phyloP scores from a whole-genome alignment of 2,888 invertebrate species.

The Tuberolachnus salignus region DNA sequence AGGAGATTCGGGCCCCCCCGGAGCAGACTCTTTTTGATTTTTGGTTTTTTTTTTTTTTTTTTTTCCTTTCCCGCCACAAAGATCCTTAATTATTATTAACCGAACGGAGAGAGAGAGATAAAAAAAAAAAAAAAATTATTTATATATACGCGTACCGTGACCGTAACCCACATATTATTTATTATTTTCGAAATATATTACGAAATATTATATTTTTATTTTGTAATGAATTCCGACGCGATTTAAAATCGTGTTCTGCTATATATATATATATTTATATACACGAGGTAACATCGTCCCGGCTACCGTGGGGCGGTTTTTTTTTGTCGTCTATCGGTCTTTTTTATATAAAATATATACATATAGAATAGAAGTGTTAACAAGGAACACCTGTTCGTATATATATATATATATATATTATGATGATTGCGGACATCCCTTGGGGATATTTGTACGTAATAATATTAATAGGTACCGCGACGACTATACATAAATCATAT shows the following conservation, averaged over 20 bases:
- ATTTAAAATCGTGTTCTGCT: slow-evolving; percentile 39
- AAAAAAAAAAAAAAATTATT: too few species aligned
- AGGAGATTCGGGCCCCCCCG: too few species aligned
- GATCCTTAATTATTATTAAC: slow-evolving; percentile 31
- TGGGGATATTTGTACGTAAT: slow-evolving; percentile 16
- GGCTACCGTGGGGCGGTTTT: slow-evolving; percentile 35
- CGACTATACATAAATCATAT: background rate
- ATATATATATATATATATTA: too few species aligned
- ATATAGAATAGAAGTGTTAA: slow-evolving; percentile 33
- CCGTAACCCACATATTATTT: slow-evolving; percentile 5
- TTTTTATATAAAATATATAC: slow-evolving; percentile 4
- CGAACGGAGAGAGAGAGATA: too few species aligned
- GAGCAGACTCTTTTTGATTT: slow-evolving; percentile 27
- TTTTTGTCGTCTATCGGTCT: background rate
- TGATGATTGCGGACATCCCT: slow-evolving; percentile 4
- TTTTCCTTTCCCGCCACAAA: background rate
- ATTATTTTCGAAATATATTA: background rate
- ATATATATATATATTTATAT: too few species aligned
- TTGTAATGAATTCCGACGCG: too few species aligned
- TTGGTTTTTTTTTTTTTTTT: too few species aligned
- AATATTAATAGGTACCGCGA: too few species aligned
- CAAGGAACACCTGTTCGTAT: slow-evolving; percentile 23
- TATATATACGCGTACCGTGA: slow-evolving; percentile 19
- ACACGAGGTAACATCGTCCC: too few species aligned
- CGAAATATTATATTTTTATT: background rate